Evolutionary conservation across 2,888 invertebrate species (phyloP), one percentile per base, ranked within the genome.

Genomic region (Lydus trimaculatus): DNA sequence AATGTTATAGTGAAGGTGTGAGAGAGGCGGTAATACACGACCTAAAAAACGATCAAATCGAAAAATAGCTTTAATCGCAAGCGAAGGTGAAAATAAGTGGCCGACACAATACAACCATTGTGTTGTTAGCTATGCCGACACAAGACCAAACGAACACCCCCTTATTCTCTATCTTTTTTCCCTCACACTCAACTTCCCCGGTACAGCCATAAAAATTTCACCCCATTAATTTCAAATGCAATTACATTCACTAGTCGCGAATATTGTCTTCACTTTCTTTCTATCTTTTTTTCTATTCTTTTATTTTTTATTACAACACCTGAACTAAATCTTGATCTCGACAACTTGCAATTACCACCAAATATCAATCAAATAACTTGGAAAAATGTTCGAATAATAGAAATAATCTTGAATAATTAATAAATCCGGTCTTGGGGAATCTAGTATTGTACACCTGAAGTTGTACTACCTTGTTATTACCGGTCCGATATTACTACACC

Each of bases 1-100:
- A 74, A 74, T 62, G 68, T 71, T 61, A 64, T 64, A 69, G 69
- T 65, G 61, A 66, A 63, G 67, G 60, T 61, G 70, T 72, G 72
- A 70, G 63, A 67, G 66, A 65, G 62, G 67, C 67, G 71, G 71
- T 65, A 64, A 71, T 66, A 69, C 73, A 75, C 72, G 75, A 71
- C 67, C 70, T 66, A 64, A 73, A 75, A 72, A 75, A 75, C 72
- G 71, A 74, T 64, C 66, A 74, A 69, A 73, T 69, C 69, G 73
- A 73, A 73, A 75, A 75, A 75, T 73, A 70, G 72, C 73, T 73
- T 72, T 74, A 75, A 75, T 75, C 73, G 70, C 74, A 73, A 72
- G 69, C 70, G 59, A 70, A 75, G 75, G 75, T 75, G 75, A 72
- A 71, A 73, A 75, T 75, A 75, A 75, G 73, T 75, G 73, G 70